phyloP scores from a whole-genome alignment of 2,113 vertebrate species.

The Polypterus bichir region DNA sequence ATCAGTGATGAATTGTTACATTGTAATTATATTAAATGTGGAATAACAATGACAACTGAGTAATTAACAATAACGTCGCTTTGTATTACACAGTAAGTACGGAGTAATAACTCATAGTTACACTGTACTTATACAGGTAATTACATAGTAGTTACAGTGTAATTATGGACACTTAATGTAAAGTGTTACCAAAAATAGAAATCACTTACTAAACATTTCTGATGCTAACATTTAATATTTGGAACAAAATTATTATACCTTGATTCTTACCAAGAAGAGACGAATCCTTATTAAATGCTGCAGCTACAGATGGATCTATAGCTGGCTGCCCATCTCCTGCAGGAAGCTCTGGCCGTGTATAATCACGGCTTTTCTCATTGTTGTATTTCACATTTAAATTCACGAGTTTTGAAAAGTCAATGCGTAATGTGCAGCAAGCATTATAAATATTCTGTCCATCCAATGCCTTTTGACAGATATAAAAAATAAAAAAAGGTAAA shows the following conservation, averaged over 20 bases:
- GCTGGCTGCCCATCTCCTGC: constrained; percentile 87
- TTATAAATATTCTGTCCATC: constrained; percentile 98
- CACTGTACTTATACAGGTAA: too few relatives aligned
- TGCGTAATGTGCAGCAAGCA: constrained; percentile 90
- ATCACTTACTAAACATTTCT: not conserved
- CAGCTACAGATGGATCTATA: constrained; percentile 71
- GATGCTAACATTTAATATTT: constrained; percentile 3
- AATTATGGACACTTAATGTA: too few relatives aligned
- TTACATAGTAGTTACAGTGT: too few relatives aligned
- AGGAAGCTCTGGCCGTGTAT: constrained; percentile 88
- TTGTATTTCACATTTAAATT: constrained; percentile 98
- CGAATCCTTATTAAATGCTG: constrained; percentile 82
- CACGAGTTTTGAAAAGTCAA: constrained; percentile 96
- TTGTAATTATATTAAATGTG: too few relatives aligned
- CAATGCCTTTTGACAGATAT: constrained; percentile 53
- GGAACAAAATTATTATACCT: constrained; percentile 38
- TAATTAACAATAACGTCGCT: too few relatives aligned
- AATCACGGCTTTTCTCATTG: constrained; percentile 96
- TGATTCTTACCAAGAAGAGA: constrained; percentile 86
- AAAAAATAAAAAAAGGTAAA: too few relatives aligned
- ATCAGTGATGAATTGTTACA: too few relatives aligned
- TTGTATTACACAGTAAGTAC: too few relatives aligned
- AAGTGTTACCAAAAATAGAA: too few relatives aligned
- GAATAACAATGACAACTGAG: too few relatives aligned
- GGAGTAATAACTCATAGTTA: too few relatives aligned